A percentile compares a stretch with the other conserved stretches of the same genome.
phyloP scores from a whole-genome alignment of 2,888 invertebrate species.

The Apotomis capreana region DNA sequence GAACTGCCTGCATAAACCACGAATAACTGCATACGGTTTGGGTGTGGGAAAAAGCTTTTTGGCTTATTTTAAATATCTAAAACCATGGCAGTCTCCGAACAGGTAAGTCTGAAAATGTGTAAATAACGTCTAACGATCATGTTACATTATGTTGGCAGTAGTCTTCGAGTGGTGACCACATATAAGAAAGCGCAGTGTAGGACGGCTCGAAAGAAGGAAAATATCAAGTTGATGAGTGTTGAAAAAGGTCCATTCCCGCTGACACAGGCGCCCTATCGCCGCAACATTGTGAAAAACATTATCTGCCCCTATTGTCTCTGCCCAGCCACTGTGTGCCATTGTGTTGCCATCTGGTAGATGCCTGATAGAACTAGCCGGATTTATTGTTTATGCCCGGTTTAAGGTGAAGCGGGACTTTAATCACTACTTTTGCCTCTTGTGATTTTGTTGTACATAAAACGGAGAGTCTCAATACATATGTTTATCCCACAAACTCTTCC shows the following conservation, averaged over 20 bases:
- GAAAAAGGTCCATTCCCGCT: conserved; percentile 31
- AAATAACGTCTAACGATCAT: too few species aligned
- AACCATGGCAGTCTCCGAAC: too few species aligned
- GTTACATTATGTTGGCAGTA: too few species aligned
- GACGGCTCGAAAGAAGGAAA: too few species aligned
- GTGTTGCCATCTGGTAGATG: conserved; percentile 53
- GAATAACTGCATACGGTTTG: conserved; percentile 55
- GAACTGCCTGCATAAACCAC: conserved; percentile 61
- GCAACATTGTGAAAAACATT: conserved; percentile 65
- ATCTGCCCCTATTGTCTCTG: conserved; percentile 59
- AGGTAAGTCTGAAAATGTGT: too few species aligned
- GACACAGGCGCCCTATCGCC: conserved; percentile 45
- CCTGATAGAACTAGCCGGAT: conserved; percentile 42
- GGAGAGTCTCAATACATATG: too few species aligned
- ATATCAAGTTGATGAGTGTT: too few species aligned
- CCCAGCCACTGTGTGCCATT: conserved; percentile 50
- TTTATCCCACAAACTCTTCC: too few species aligned
- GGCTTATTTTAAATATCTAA: too few species aligned
- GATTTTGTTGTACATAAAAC: background rate
- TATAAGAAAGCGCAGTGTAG: too few species aligned
- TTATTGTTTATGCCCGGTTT: conserved; percentile 25
- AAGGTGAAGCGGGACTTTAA: background rate
- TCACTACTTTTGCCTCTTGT: background rate
- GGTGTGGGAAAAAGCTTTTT: too few species aligned
- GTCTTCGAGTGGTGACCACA: too few species aligned